phyloP scores from a whole-genome alignment of 2,113 vertebrate species.

The Potamarius usumacintae region DNA sequence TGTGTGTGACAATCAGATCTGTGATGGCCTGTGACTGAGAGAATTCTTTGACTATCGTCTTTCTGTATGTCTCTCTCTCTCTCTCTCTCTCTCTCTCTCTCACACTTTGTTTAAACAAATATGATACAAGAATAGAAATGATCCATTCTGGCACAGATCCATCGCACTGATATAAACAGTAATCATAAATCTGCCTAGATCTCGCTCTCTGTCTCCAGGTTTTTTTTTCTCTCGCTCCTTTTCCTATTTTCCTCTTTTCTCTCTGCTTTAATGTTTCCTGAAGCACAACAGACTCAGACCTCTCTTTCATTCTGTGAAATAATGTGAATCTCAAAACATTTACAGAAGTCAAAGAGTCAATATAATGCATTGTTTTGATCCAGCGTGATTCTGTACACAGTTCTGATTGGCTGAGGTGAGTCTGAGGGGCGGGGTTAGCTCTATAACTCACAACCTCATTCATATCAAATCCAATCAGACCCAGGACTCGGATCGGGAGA shows the following conservation, averaged over 20 bases:
- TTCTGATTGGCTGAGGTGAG: background rate
- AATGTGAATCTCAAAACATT: background rate
- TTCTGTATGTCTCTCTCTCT: conserved; percentile 26
- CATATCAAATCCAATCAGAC: background rate
- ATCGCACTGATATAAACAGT: conserved; percentile 59
- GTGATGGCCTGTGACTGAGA: conserved; percentile 31
- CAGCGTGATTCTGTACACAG: background rate
- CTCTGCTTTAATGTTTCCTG: background rate
- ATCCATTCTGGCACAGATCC: conserved; percentile 50
- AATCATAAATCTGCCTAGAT: conserved; percentile 49
- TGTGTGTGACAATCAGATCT: background rate
- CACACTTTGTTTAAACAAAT: conserved; percentile 49
- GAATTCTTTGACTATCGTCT: background rate
- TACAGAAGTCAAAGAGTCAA: background rate
- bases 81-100: conserved; percentile 33
- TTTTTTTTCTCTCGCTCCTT: background rate
- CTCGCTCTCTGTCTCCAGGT: background rate
- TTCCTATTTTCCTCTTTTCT: background rate
- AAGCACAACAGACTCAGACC: background rate
- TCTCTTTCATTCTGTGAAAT: background rate
- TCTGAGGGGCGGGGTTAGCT: background rate
- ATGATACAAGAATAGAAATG: conserved; percentile 45
- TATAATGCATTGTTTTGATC: background rate
- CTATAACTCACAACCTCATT: background rate
- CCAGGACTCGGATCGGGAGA: no score